Base-by-base conservation (phyloP, 2,797 vertebrate genomes). In the Dromococcyx pavoninus region DNA sequence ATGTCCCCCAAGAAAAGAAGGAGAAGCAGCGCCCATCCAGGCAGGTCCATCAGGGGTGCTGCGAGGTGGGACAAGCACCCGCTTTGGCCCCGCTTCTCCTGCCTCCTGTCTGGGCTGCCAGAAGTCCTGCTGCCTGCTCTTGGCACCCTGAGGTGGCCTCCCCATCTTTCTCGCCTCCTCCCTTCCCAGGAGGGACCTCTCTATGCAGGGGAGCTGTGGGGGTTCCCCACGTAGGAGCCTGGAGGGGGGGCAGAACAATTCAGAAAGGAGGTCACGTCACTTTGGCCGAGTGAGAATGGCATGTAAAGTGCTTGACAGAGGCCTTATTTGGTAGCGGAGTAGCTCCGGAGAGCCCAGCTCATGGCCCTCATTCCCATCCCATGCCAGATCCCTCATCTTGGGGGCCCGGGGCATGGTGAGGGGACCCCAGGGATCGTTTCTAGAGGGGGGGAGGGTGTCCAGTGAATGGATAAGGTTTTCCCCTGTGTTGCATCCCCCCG, bases 311-410 rank as follows among this genome's bases (percentile, higher is more conserved):
- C 80, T 93, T 27, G 21, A 35, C 21, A 7, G 93, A 93, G 88
- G 75, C 94, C 95, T 96, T 96, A 95, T 94, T 94, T 95, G 94
- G 95, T 94, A 91, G 86, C 57, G 2, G 74, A 94, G 74, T 35
- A 1, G 61, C 93, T 93, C 89, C 4, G 3, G 75, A 69, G 85
- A 85, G 35, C 80, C 79, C 37, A 1, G 78, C 88, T 67, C 54
- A 5, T 37, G 71, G 89, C 91, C 77, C 71, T 77, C 11, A 5
- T 81, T 51, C 60, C 86, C 53, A 27, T 89, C 81, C 89, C 53
- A 5, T 79, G 89, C 84, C 92, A 93, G 72, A 89, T 87, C 64
- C 14, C 27, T 84, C 74, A 35, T 33, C 66, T 39, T 25, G 19
- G 79, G 48, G 71, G 51, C 50, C 21, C 2, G 2, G 28, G 46